Evolutionary conservation across 2,888 invertebrate species (phyloP).

Genomic region (Xestia c-nigrum): DNA sequence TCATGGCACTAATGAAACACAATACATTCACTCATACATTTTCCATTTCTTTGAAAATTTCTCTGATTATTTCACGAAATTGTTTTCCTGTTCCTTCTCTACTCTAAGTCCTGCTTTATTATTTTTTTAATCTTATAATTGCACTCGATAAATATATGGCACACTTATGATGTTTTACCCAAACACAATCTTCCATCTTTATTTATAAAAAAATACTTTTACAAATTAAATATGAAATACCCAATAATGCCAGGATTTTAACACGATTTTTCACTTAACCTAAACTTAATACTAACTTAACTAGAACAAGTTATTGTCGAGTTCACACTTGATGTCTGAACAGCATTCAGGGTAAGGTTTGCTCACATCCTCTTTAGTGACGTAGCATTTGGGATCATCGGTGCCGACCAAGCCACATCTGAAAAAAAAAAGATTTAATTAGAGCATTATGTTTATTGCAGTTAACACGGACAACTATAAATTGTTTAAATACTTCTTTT

Average conservation of each 20-base stretch:
- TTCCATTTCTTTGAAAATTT: not conserved
- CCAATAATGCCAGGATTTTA: slow-evolving; percentile 60
- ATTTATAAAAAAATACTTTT: slow-evolving; percentile 20
- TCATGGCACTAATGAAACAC: slow-evolving; percentile 57
- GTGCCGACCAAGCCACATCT: slow-evolving; percentile 78
- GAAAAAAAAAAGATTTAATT: slow-evolving; percentile 56
- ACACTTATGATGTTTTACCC: slow-evolving; percentile 19
- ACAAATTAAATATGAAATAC: slow-evolving; percentile 1
- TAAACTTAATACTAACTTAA: slow-evolving; percentile 23
- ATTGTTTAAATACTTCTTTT: too few relatives aligned
- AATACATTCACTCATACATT: not conserved
- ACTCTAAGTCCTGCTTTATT: not conserved
- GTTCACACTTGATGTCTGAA: slow-evolving; percentile 75
- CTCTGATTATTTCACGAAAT: not conserved
- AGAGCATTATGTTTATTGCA: not conserved
- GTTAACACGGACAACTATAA: too few relatives aligned
- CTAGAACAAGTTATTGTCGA: slow-evolving; percentile 75
- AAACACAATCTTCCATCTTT: slow-evolving; percentile 1
- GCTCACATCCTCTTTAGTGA: slow-evolving; percentile 72
- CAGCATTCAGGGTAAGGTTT: slow-evolving; percentile 82
- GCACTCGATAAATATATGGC: slow-evolving; percentile 18
- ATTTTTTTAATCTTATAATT: not conserved
- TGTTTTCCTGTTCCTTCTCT: too few relatives aligned
- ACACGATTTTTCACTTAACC: slow-evolving; percentile 56
- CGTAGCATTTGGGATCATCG: slow-evolving; percentile 73